Conservation (phyloP, 2,113 vertebrate species). For the Larimichthys polyactis region DNA sequence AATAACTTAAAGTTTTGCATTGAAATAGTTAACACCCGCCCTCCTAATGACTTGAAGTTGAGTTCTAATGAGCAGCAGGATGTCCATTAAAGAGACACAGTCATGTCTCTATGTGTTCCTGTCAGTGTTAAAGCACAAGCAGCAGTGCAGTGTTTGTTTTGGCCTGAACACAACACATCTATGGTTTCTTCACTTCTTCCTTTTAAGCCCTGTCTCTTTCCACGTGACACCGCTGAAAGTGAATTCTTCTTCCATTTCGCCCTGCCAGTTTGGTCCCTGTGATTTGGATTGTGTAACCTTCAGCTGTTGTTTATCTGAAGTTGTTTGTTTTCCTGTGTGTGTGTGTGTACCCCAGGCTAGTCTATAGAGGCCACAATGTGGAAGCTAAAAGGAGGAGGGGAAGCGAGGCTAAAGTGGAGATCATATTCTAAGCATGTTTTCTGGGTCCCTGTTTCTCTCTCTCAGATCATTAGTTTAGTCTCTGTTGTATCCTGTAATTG, state of each 20-base stretch:
- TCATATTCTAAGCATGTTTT: slow-evolving; percentile 40
- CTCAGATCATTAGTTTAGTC: slow-evolving; percentile 73
- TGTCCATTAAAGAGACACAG: neutral
- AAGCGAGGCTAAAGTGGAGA: slow-evolving; percentile 19
- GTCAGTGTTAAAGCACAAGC: neutral
- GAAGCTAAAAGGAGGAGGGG: slow-evolving; percentile 5
- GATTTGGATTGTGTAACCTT: slow-evolving; percentile 33
- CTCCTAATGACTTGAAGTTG: neutral
- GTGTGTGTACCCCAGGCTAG: neutral
- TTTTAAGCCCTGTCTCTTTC: neutral
- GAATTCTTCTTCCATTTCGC: slow-evolving; percentile 17
- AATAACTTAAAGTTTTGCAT: too few species aligned
- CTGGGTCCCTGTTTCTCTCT: slow-evolving; percentile 24
- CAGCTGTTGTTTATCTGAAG: slow-evolving; percentile 41
- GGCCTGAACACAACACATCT: neutral
- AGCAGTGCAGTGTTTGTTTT: slow-evolving; percentile 18
- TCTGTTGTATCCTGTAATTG: slow-evolving; percentile 81
- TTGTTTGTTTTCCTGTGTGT: slow-evolving; percentile 36
- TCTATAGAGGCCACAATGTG: neutral
- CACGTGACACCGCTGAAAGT: slow-evolving; percentile 14
- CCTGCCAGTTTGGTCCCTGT: slow-evolving; percentile 4
- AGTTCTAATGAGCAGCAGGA: neutral
- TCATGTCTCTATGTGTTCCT: neutral
- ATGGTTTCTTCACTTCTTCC: neutral
- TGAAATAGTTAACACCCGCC: neutral